Evolutionary conservation across 2,888 invertebrate species (phyloP), one percentile per base, ranked within the genome.

Genomic region (Luperina testacea): DNA sequence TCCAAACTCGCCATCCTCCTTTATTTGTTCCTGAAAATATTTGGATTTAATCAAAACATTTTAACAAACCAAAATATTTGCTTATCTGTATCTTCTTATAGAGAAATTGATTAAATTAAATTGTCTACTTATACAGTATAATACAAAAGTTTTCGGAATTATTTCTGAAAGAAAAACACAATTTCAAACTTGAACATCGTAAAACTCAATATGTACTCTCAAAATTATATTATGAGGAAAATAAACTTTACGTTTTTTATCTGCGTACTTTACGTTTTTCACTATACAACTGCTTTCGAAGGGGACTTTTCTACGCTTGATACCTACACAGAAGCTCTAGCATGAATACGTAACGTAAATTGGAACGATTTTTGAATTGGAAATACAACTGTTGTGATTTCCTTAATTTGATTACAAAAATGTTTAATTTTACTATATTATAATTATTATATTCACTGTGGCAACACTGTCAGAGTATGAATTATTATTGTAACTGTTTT

Each of bases 91-190:
- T 76, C 27, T 32, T 61, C 38, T 38, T 81, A 81, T 53, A 32
- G 20, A 27, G 24, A 75, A 45, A 81, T 71, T 72, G 53, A 20
- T 76, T 20, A 61, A 74, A 67, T 67, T 75, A 53, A 81, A 42
- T 65, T n/a, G 11, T 59, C 24, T 57, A 57, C 20, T 51, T 70
- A 80, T 65, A 81, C 32, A 61, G 17, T 24, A 45, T 67, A 24
- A 63, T 59, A n/a, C 24, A 45, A 72, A 81, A 75, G 17, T 63
- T 57, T 59, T 57, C 53, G 24, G 38, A 63, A 75, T 77, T 77
- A 84, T 63, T 73, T 73, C 64, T 20, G 24, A 59, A 78, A 78
- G 70, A 73, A 73, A 84, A 77, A 75, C 81, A 73, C 38, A 75
- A 75, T 57, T 77, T 38, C 3, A 20, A 84, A 75, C 71, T 73